Conservation (phyloP, 1,140 invertebrate species). For the Leguminivora glycinivorella region DNA sequence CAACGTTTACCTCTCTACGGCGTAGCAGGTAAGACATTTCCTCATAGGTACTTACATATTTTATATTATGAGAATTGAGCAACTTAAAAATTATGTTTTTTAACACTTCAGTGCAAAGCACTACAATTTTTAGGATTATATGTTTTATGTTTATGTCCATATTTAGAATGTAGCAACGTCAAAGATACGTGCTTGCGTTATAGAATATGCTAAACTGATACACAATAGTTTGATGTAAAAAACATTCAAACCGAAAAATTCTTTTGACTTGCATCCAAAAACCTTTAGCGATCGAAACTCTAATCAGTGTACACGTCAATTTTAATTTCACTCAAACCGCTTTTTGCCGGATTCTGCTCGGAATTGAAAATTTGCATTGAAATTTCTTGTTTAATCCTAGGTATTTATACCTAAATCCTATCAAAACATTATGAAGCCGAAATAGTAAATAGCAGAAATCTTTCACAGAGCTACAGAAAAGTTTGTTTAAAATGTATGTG, state of each 20-base stretch:
- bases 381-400: conserved; percentile 41
- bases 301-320: conserved; percentile 58
- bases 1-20: no score
- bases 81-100: no score
- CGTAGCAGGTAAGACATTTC: no score
- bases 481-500: background rate
- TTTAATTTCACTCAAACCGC: conserved; percentile 67
- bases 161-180: no score
- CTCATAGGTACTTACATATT: no score
- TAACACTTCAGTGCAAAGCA: no score
- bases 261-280: conserved; percentile 32
- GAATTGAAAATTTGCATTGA: conserved; percentile 59
- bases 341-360: conserved; percentile 51
- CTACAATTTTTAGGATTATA: no score
- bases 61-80: no score
- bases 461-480: background rate
- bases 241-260: background rate
- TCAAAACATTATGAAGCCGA: background rate
- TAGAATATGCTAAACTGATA: no score
- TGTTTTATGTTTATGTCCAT: no score
- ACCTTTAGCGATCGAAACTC: conserved; percentile 42
- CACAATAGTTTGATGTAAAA: no score
- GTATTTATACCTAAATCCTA: conserved; percentile 19
- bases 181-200: no score
- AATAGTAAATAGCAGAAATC: background rate